Evolutionary conservation across 2,113 vertebrate genomes (phyloP).

Genomic region (Lamprologus callipterus): DNA sequence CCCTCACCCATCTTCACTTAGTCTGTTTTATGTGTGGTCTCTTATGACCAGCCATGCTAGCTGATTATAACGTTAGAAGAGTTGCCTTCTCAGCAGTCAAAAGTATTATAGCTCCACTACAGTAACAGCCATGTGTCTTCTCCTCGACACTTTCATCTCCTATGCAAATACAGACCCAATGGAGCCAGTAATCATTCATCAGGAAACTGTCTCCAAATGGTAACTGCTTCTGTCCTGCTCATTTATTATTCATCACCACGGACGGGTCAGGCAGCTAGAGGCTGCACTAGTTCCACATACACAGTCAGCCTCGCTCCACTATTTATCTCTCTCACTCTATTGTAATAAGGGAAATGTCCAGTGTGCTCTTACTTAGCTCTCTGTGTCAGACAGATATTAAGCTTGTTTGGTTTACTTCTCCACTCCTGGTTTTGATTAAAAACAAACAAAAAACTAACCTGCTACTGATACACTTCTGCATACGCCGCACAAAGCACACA

Average conservation of each 20-base stretch:
- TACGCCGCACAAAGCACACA: background rate
- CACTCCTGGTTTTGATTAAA: constrained; percentile 28
- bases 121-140: constrained; percentile 61
- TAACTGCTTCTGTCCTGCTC: constrained; percentile 63
- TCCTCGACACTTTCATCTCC: constrained; percentile 68
- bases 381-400: constrained; percentile 2
- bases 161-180: constrained; percentile 73
- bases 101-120: constrained; percentile 42
- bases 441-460: constrained; percentile 32
- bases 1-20: constrained; percentile 15
- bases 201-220: constrained; percentile 67
- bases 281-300: constrained; percentile 34
- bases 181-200: constrained; percentile 73
- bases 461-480: constrained; percentile 23
- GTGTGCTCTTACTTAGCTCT: constrained; percentile 17
- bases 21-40: constrained; percentile 38
- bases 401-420: constrained; percentile 12
- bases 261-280: constrained; percentile 56
- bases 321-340: constrained; percentile 35
- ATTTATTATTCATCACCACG: constrained; percentile 71
- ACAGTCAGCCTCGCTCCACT: constrained; percentile 19
- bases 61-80: constrained; percentile 62
- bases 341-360: constrained; percentile 28
- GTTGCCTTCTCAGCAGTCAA: constrained; percentile 56
- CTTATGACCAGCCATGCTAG: constrained; percentile 36